These are phyloP conservation scores for Hydrophis major DNA, from an alignment of 2,797 vertebrate genomes.

Conservation along the genomic window DNA sequence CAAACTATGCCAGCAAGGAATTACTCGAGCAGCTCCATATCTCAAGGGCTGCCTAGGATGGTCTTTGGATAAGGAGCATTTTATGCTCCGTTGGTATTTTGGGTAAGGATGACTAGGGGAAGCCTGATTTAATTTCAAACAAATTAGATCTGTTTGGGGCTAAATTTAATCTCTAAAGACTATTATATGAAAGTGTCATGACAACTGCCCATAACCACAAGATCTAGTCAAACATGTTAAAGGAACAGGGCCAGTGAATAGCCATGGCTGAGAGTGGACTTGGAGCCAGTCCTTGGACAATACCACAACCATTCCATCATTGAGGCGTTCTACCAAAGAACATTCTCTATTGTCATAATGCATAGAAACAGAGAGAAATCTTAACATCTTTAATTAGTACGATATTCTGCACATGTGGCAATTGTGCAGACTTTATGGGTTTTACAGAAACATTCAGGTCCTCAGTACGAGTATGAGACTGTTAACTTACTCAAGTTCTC, in stretches of 20 bases:
- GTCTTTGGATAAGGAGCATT: not conserved
- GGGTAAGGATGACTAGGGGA: not conserved
- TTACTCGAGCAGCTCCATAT: not conserved
- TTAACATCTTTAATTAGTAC: not conserved
- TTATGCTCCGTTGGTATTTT: not conserved
- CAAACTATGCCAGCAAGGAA: not conserved
- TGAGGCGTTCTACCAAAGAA: not conserved
- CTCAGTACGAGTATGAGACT: not conserved
- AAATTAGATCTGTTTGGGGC: not conserved
- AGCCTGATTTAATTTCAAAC: not conserved
- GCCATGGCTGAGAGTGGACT: not conserved
- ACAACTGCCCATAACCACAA: not conserved
- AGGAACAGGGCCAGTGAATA: not conserved
- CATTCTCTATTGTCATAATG: not conserved
- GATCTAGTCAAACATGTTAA: not conserved
- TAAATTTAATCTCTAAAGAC: not conserved
- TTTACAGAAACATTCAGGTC: not conserved
- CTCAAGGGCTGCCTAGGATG: not conserved
- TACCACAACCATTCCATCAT: not conserved
- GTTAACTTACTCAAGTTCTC: constrained; percentile 89
- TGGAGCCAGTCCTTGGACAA: not conserved
- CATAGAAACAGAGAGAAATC: not conserved
- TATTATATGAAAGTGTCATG: not conserved
- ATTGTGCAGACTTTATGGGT: not conserved
- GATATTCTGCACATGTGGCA: too few relatives aligned